A percentile compares a stretch with the other conserved stretches of the same genome.
phyloP scores from a whole-genome alignment of 2,888 invertebrate genomes.

The Drosophila bunnanda region DNA sequence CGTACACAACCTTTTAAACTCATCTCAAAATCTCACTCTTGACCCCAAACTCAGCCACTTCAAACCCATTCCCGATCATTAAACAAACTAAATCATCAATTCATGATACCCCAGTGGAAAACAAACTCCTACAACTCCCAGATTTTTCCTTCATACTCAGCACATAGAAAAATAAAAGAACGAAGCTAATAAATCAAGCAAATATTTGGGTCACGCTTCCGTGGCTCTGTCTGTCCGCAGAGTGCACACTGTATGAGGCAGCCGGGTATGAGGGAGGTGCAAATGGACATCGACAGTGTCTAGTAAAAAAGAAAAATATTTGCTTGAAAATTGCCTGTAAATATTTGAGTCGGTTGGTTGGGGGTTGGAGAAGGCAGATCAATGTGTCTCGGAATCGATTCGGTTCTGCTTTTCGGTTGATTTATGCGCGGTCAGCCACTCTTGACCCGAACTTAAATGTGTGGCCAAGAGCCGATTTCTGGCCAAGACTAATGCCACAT shows the following conservation, averaged over 20 bases:
- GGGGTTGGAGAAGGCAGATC: slow-evolving; percentile 7
- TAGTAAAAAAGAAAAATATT: slow-evolving; percentile 66
- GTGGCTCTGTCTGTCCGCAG: slow-evolving; percentile 42
- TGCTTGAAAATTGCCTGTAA: slow-evolving; percentile 77
- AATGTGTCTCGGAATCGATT: slow-evolving; percentile 43
- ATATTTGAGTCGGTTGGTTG: slow-evolving; percentile 49
- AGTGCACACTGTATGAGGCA: slow-evolving; percentile 12
- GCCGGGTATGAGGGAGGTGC: slow-evolving; percentile 32
- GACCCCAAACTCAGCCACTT: neutral
- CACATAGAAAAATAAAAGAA: slow-evolving; percentile 56
- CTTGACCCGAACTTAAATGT: slow-evolving; percentile 47
- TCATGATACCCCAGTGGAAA: slow-evolving; percentile 30
- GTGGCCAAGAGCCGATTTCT: slow-evolving; percentile 22
- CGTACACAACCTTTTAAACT: neutral
- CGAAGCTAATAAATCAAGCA: slow-evolving; percentile 76
- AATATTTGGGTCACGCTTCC: slow-evolving; percentile 79
- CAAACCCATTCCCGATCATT: slow-evolving; percentile 10
- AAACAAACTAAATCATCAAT: slow-evolving; percentile 34
- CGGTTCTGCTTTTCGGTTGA: slow-evolving; percentile 50
- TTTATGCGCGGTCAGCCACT: slow-evolving; percentile 73
- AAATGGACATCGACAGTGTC: slow-evolving; percentile 68
- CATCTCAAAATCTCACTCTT: neutral
- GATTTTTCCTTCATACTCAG: slow-evolving; percentile 20
- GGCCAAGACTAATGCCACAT: slow-evolving; percentile 37
- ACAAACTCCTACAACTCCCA: slow-evolving; percentile 11